Conservation (phyloP, 1,140 invertebrate genomes). For the Calliphora vicina region DNA sequence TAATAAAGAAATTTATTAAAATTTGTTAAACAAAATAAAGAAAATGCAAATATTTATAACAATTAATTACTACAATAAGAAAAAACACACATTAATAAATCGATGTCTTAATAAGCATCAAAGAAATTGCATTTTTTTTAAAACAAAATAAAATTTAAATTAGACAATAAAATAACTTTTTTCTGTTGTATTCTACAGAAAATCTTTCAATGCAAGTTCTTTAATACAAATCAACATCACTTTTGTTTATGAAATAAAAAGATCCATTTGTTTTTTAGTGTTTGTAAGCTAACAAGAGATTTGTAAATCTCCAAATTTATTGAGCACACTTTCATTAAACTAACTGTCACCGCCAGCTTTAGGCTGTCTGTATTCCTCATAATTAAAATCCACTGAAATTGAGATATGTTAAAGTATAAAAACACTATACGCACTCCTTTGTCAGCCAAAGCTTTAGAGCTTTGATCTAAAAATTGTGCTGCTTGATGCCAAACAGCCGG, state of each 20-base stretch:
- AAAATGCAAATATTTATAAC: neutral
- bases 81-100: constrained; percentile 19
- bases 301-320: neutral
- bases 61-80: neutral
- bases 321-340: neutral
- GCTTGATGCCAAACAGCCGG: constrained; percentile 99
- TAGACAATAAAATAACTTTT: neutral
- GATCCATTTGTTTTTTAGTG: neutral
- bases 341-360: neutral
- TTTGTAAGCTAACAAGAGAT: constrained; percentile 33
- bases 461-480: constrained; percentile 93
- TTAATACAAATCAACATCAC: constrained; percentile 35
- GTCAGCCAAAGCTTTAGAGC: constrained; percentile 89
- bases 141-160: neutral
- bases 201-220: constrained; percentile 32
- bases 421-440: constrained; percentile 79
- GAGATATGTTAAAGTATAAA: constrained; percentile 18
- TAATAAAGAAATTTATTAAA: neutral
- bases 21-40: neutral
- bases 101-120: constrained; percentile 37
- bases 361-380: neutral
- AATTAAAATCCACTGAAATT: neutral
- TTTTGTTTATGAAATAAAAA: constrained; percentile 25
- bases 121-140: constrained; percentile 37
- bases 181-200: neutral